phyloP scores from a whole-genome alignment of 2,113 vertebrate genomes.

The Rhabdomys dilectus region DNA sequence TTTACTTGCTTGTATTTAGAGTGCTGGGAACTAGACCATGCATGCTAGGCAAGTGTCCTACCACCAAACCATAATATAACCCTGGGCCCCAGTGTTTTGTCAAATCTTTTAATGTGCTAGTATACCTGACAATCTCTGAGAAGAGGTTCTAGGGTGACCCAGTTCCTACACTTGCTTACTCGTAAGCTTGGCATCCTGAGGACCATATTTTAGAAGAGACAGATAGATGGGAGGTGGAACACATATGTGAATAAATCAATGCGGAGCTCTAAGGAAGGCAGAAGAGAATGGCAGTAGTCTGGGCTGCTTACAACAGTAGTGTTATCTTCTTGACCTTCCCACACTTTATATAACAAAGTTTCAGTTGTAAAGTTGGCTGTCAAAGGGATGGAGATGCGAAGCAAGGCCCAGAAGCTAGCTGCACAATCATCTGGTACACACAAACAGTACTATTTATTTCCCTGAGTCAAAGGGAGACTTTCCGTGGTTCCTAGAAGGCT shows the following conservation, averaged over 20 bases:
- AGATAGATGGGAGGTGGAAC: not conserved
- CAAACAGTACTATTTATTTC: not conserved
- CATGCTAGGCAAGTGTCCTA: not conserved
- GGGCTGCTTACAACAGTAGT: not conserved
- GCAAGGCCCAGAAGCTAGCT: not conserved
- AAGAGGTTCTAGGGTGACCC: not conserved
- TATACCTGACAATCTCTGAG: not conserved
- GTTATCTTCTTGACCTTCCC: constrained; percentile 18
- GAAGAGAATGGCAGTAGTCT: not conserved
- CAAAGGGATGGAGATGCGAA: not conserved
- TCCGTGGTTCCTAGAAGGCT: not conserved
- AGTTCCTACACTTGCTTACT: constrained; percentile 20
- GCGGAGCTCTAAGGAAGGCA: not conserved
- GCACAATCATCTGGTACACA: not conserved
- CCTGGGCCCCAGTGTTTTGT: not conserved
- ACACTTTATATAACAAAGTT: not conserved
- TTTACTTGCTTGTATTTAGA: not conserved
- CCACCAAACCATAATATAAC: not conserved
- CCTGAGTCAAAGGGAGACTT: not conserved
- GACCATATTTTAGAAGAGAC: constrained; percentile 10
- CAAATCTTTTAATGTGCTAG: not conserved
- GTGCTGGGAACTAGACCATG: not conserved
- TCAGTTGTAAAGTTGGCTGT: not conserved
- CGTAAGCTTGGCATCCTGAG: not conserved
- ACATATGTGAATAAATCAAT: not conserved